These are phyloP conservation scores for Petrocephalus microphthalmus DNA, from an alignment of 2,113 vertebrate species.

Conservation along the genomic window DNA sequence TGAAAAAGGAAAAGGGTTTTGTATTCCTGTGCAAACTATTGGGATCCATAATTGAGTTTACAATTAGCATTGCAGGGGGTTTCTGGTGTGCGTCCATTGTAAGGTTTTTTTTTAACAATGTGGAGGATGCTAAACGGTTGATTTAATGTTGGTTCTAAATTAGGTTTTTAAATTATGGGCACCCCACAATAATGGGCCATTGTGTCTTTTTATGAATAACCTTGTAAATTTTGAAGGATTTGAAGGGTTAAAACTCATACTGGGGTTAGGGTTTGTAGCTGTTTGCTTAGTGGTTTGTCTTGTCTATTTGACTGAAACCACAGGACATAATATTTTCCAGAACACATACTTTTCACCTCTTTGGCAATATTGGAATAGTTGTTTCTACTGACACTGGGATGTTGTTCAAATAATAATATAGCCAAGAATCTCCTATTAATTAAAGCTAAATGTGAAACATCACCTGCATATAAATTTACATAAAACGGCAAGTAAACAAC, in stretches of 20 bases:
- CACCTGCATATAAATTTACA: not conserved
- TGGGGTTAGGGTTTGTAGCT: not conserved
- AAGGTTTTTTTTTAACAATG: constrained; percentile 2
- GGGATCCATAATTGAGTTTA: constrained; percentile 13
- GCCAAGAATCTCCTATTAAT: not conserved
- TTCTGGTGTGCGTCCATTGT: not conserved
- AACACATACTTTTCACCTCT: not conserved
- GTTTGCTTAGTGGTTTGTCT: not conserved
- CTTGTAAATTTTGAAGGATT: not conserved
- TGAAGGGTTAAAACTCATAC: not conserved
- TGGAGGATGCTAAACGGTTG: not conserved
- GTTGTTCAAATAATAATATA: not conserved
- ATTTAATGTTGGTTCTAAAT: not conserved
- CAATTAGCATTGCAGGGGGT: not conserved
- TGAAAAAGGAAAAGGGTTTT: not conserved
- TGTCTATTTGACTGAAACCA: not conserved
- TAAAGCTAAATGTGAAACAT: not conserved
- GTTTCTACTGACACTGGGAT: not conserved
- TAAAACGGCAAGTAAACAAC: not conserved
- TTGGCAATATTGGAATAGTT: not conserved
- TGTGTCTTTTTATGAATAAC: not conserved
- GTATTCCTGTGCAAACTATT: not conserved
- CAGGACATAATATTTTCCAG: constrained; percentile 8
- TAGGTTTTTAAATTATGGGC: not conserved
- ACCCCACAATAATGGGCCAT: not conserved